Evolutionary conservation across 1,140 invertebrate species (phyloP).

Genomic region (Eciton burchellii): DNA sequence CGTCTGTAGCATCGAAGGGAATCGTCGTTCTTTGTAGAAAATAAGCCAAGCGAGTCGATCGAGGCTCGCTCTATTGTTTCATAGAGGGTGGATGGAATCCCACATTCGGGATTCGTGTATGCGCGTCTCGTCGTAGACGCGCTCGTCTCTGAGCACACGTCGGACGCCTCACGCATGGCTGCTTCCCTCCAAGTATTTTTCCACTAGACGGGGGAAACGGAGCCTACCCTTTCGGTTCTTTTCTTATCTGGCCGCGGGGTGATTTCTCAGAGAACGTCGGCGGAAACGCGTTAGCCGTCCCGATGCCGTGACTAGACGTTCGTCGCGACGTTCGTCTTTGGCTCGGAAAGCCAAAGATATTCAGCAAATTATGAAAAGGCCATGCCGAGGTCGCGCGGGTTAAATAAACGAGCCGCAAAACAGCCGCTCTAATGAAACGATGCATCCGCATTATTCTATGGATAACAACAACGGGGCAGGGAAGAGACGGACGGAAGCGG

Average conservation of each 20-base stretch:
- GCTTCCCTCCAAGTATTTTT: slow-evolving; percentile 72
- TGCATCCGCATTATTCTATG: not conserved
- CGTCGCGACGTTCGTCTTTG: not conserved
- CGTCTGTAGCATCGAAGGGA: slow-evolving; percentile 24
- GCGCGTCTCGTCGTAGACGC: not conserved
- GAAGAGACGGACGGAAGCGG: not conserved
- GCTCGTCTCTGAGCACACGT: slow-evolving; percentile 3
- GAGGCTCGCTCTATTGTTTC: slow-evolving; percentile 58
- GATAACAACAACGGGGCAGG: slow-evolving; percentile 9
- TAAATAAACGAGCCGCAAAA: not conserved
- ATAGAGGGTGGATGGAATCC: slow-evolving; percentile 57
- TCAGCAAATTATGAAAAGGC: too few species aligned
- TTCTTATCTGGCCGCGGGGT: slow-evolving; percentile 47
- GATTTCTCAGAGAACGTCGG: slow-evolving; percentile 46
- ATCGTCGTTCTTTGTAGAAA: slow-evolving; percentile 50
- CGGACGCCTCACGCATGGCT: slow-evolving; percentile 62
- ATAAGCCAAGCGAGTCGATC: slow-evolving; percentile 56
- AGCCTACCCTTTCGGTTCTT: slow-evolving; percentile 51
- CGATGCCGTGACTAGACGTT: not conserved
- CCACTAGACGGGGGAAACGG: slow-evolving; percentile 44
- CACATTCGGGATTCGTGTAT: slow-evolving; percentile 44
- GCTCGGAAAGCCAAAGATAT: too few species aligned
- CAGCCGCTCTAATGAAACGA: not conserved
- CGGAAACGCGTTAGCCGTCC: not conserved
- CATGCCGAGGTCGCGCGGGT: too few species aligned